Conservation (phyloP, 2,113 vertebrate species). For the Sinocyclocheilus grahami region DNA sequence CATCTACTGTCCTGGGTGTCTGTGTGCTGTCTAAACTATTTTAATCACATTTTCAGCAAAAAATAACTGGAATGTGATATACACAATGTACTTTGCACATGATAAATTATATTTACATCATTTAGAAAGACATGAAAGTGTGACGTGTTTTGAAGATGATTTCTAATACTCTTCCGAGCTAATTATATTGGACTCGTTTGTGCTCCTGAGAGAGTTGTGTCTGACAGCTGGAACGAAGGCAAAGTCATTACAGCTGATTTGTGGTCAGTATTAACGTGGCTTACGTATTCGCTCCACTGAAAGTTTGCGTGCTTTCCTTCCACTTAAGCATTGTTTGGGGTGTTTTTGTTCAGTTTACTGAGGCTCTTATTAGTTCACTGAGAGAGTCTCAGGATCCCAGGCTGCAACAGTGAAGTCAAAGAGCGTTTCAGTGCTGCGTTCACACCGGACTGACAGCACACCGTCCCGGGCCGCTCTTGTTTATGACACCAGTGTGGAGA, state of each 20-base stretch:
- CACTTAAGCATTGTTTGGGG: not conserved
- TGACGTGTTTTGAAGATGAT: not conserved
- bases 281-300: not conserved
- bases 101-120: not conserved
- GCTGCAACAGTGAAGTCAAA: not conserved
- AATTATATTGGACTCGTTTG: not conserved
- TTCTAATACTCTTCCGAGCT: not conserved
- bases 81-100: not conserved
- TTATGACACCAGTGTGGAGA: not conserved
- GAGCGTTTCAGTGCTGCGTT: not conserved
- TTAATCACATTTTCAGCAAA: too few relatives aligned
- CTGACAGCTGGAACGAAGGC: conserved; percentile 1
- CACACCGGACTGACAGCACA: not conserved
- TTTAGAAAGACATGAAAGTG: not conserved
- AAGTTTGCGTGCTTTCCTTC: not conserved
- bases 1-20: too few relatives aligned
- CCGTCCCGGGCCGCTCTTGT: not conserved
- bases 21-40: too few relatives aligned
- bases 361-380: not conserved
- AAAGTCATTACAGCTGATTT: not conserved
- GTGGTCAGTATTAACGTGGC: not conserved
- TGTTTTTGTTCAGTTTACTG: not conserved
- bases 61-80: too few relatives aligned
- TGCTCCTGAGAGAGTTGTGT: not conserved
- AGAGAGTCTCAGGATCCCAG: not conserved